A percentile compares a stretch with the other conserved stretches of the same genome.
Conservation (phyloP, 2,888 invertebrate species). For the Ectemnius cavifrons region DNA sequence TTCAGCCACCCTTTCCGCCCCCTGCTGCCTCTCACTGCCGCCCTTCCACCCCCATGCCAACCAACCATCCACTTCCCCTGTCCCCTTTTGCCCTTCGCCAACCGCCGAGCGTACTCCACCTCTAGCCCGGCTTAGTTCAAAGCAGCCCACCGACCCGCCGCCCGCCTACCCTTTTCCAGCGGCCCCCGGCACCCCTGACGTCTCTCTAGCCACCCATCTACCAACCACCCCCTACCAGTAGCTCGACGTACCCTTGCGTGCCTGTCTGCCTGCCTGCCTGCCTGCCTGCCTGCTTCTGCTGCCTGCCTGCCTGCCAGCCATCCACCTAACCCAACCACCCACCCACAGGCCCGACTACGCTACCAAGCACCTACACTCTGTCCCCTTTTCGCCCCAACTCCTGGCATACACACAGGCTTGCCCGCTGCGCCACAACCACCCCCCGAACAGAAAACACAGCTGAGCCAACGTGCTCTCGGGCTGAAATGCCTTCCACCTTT, state of each 20-base stretch:
- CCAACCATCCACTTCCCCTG: conserved; percentile 57
- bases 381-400: conserved; percentile 57
- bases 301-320: conserved; percentile 69
- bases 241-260: conserved; percentile 70
- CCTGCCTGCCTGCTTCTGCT: conserved; percentile 69
- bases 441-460: conserved; percentile 76
- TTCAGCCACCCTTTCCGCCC: conserved; percentile 56
- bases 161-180: conserved; percentile 63
- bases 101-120: conserved; percentile 71
- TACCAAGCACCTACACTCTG: conserved; percentile 61
- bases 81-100: conserved; percentile 70
- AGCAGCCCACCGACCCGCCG: conserved; percentile 70
- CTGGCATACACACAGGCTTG: conserved; percentile 48
- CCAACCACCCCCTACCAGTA: conserved; percentile 68
- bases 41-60: conserved; percentile 57
- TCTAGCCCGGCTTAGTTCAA: conserved; percentile 76
- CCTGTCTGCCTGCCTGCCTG: conserved; percentile 69
- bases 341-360: conserved; percentile 57
- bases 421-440: conserved; percentile 67
- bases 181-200: conserved; percentile 62
- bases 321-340: conserved; percentile 65
- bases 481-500: conserved; percentile 74
- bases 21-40: conserved; percentile 28
- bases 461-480: conserved; percentile 75
- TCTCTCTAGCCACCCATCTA: conserved; percentile 73